Evolutionary conservation across 2,113 vertebrate species (phyloP).

Genomic region (Phaethornis superciliosus): DNA sequence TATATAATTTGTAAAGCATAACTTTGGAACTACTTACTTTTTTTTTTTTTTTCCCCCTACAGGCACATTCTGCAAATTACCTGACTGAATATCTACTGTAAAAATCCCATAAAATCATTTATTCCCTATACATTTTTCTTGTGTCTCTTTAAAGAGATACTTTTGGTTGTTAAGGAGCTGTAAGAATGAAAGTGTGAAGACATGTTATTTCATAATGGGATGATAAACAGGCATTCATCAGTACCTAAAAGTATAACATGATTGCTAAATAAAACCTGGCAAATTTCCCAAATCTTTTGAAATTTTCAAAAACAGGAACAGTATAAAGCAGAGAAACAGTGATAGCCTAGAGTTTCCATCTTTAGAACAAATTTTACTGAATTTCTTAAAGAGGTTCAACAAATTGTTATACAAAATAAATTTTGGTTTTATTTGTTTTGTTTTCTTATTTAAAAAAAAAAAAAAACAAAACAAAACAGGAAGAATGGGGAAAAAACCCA

Average conservation of each 20-base stretch:
- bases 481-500: background rate
- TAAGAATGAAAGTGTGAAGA: slow-evolving; percentile 4
- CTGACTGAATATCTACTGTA: background rate
- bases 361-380: background rate
- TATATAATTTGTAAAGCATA: background rate
- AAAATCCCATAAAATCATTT: slow-evolving; percentile 16
- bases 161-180: background rate
- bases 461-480: no score
- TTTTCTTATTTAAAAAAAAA: background rate
- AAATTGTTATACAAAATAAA: background rate
- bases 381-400: background rate
- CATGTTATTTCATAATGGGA: slow-evolving; percentile 17
- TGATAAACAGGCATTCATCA: slow-evolving; percentile 30
- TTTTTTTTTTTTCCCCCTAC: background rate
- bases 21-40: background rate
- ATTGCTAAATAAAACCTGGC: background rate
- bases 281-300: slow-evolving; percentile 26
- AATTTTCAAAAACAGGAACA: background rate
- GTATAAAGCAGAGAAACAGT: background rate
- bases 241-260: background rate
- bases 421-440: no score
- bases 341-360: background rate
- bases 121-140: slow-evolving; percentile 9
- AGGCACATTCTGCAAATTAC: background rate
- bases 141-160: background rate